Evolutionary conservation across 2,113 vertebrate genomes (phyloP).

Genomic region (Cisticola juncidis): DNA sequence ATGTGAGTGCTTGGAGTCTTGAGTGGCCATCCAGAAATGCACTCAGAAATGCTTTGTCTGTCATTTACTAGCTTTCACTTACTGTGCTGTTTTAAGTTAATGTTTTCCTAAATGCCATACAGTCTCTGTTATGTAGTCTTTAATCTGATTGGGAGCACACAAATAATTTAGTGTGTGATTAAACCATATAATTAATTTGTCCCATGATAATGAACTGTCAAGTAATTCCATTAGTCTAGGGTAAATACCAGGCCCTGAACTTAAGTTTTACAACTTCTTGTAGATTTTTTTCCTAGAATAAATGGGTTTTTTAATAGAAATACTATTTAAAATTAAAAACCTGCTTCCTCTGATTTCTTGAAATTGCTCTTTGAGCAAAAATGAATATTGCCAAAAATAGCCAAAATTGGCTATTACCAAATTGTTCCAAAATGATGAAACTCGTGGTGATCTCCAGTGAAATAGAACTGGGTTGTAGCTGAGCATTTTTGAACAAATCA

Average conservation of each 20-base stretch:
- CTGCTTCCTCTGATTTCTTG: neutral
- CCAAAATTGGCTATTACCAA: neutral
- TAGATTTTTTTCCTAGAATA: neutral
- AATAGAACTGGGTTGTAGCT: neutral
- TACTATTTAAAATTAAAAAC: neutral
- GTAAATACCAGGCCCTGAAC: neutral
- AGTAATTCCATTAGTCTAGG: neutral
- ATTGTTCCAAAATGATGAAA: neutral
- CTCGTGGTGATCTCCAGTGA: neutral
- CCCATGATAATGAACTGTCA: neutral
- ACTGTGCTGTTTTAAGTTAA: neutral
- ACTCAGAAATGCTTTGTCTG: neutral
- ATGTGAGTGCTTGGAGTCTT: neutral
- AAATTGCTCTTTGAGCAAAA: neutral
- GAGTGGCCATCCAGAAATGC: neutral
- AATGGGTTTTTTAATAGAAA: neutral
- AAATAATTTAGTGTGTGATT: neutral
- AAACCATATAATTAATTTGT: conserved; percentile 1
- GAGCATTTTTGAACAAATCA: neutral
- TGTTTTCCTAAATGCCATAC: neutral
- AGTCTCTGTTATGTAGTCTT: neutral
- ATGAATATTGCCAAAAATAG: no score
- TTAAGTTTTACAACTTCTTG: neutral
- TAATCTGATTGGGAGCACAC: conserved; percentile 11
- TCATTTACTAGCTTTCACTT: neutral